phyloP scores from a whole-genome alignment of 2,113 vertebrate species.

The Hemibagrus wyckioides region DNA sequence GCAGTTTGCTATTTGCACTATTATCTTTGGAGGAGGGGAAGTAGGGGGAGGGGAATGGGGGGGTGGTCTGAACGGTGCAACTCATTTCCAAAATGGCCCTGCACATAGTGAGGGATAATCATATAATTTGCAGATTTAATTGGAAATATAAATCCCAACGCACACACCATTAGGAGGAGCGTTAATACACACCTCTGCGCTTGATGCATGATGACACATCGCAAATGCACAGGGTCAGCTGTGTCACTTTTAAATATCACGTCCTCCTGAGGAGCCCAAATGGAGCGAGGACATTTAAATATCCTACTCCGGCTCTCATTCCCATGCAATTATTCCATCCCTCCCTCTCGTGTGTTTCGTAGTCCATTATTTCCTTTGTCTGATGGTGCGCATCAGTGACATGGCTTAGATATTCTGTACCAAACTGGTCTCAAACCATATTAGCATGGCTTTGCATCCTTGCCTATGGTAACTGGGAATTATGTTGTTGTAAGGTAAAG shows the following conservation, averaged over 20 bases:
- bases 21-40: conserved; percentile 64
- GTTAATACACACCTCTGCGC: conserved; percentile 72
- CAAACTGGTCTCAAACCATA: conserved; percentile 48
- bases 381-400: conserved; percentile 56
- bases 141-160: conserved; percentile 79
- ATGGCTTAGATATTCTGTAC: conserved; percentile 48
- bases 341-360: conserved; percentile 51
- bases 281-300: conserved; percentile 71
- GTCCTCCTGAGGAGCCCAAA: conserved; percentile 67
- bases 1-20: conserved; percentile 65
- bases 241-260: conserved; percentile 78
- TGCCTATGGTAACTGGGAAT: conserved; percentile 60
- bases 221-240: conserved; percentile 74
- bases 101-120: conserved; percentile 72
- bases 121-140: conserved; percentile 81
- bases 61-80: conserved; percentile 56
- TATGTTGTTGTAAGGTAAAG: conserved; percentile 65
- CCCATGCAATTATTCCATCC: conserved; percentile 61
- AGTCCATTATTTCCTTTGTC: conserved; percentile 61
- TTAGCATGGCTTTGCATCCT: conserved; percentile 57
- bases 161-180: conserved; percentile 70
- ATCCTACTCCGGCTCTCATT: conserved; percentile 58
- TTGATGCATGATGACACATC: conserved; percentile 75
- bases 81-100: conserved; percentile 71
- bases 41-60: conserved; percentile 65